Evolutionary conservation across 30 jellyfish, hydroid and myxozoan genomes (phyloP).

Genomic region (Cassiopea andromeda): DNA sequence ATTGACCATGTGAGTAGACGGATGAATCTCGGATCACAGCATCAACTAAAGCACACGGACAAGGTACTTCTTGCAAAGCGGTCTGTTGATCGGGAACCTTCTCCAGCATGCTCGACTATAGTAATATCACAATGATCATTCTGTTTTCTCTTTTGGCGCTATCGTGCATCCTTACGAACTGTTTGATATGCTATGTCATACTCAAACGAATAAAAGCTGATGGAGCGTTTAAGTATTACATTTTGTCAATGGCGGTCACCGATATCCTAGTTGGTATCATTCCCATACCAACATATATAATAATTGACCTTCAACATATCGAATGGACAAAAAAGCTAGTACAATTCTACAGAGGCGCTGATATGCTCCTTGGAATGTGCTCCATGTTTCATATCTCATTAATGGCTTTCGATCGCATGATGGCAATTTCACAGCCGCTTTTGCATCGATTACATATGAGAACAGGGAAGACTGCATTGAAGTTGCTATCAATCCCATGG

Average conservation of each 20-base stretch:
- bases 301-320: not conserved
- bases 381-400: not conserved
- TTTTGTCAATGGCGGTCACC: not conserved
- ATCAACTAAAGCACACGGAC: too few species aligned
- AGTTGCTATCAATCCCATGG: not conserved
- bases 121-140: not conserved
- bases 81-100: too few species aligned
- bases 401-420: not conserved
- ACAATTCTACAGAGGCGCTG: not conserved
- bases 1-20: too few species aligned
- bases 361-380: not conserved
- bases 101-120: not conserved
- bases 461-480: not conserved
- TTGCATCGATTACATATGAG: not conserved
- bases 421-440: not conserved
- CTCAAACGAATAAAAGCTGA: not conserved
- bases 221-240: not conserved
- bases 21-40: too few species aligned
- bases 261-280: not conserved
- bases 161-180: not conserved
- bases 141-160: not conserved
- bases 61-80: too few species aligned
- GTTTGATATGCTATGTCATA: not conserved
- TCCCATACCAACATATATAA: not conserved
- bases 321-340: not conserved